Evolutionary conservation across 2,797 vertebrate species (phyloP).

Genomic region (Acrossocheilus wenchowensis): DNA sequence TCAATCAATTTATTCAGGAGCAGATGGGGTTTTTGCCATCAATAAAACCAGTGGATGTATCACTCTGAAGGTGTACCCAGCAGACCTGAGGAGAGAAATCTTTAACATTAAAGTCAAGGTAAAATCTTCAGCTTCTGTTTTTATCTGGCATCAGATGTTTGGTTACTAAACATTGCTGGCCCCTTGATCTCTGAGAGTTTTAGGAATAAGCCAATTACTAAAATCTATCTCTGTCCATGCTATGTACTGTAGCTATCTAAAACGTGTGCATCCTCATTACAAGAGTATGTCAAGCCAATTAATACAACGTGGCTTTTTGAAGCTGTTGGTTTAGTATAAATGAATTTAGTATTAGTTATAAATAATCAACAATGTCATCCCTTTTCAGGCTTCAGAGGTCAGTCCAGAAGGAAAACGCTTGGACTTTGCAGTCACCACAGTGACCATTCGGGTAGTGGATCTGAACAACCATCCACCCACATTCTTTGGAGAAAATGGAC

Average conservation of each 20-base stretch:
- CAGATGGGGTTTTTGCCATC: constrained; percentile 87
- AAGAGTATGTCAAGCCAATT: neutral
- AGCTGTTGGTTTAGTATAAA: no score
- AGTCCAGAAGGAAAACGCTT: constrained; percentile 71
- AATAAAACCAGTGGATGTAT: constrained; percentile 88
- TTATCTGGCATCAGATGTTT: neutral
- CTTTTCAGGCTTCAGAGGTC: constrained; percentile 86
- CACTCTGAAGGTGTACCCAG: constrained; percentile 81
- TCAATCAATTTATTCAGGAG: constrained; percentile 74
- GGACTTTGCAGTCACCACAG: constrained; percentile 73
- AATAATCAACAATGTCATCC: neutral
- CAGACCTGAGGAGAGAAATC: constrained; percentile 87
- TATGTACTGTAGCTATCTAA: constrained; percentile 20
- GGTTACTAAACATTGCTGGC: neutral
- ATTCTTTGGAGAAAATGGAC: constrained; percentile 91
- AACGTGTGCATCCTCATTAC: neutral
- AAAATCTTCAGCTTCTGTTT: constrained; percentile 35
- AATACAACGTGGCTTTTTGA: neutral
- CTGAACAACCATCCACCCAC: constrained; percentile 96
- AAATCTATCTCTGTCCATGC: constrained; percentile 11
- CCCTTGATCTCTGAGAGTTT: constrained; percentile 25
- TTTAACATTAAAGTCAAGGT: constrained; percentile 93
- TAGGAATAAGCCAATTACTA: constrained; percentile 39
- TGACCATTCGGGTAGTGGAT: constrained; percentile 91
- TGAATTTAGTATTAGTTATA: neutral